A percentile compares a stretch with the other conserved stretches of the same genome.
Conservation (phyloP, 2,888 invertebrate genomes). For the Apoda limacodes region DNA sequence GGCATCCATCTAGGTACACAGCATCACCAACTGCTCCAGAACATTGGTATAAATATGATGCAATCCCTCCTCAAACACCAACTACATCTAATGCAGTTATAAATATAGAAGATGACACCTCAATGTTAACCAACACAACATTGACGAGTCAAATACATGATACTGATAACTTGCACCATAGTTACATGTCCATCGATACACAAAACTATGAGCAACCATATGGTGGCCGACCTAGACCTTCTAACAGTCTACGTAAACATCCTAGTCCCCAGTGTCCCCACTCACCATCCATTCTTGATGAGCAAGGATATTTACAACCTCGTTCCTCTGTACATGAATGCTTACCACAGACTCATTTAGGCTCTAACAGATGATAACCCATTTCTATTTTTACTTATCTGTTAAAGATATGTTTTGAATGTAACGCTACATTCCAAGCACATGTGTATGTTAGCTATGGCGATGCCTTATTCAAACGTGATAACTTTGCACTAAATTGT, state of each 20-base stretch:
- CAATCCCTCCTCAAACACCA: conserved; percentile 67
- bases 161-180: conserved; percentile 74
- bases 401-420: conserved; percentile 53
- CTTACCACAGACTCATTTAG: conserved; percentile 61
- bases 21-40: conserved; percentile 80
- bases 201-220: conserved; percentile 66
- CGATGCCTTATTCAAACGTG: conserved; percentile 52
- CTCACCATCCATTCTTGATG: conserved; percentile 60
- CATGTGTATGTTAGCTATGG: conserved; percentile 56
- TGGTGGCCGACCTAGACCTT: conserved; percentile 54
- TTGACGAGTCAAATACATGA: conserved; percentile 74
- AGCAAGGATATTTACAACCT: conserved; percentile 66
- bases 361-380: conserved; percentile 59
- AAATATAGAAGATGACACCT: conserved; percentile 71
- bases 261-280: conserved; percentile 49
- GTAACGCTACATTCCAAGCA: conserved; percentile 62
- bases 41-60: conserved; percentile 77
- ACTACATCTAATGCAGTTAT: conserved; percentile 62
- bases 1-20: conserved; percentile 74
- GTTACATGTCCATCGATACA: conserved; percentile 75
- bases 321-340: conserved; percentile 63
- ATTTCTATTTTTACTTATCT: conserved; percentile 46
- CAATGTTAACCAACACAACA: conserved; percentile 71
- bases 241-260: conserved; percentile 57
- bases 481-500: too few species aligned